A percentile compares a stretch with the other conserved stretches of the same genome.
phyloP scores from a whole-genome alignment of 2,113 vertebrate genomes.

The Phylloscopus trochilus region DNA sequence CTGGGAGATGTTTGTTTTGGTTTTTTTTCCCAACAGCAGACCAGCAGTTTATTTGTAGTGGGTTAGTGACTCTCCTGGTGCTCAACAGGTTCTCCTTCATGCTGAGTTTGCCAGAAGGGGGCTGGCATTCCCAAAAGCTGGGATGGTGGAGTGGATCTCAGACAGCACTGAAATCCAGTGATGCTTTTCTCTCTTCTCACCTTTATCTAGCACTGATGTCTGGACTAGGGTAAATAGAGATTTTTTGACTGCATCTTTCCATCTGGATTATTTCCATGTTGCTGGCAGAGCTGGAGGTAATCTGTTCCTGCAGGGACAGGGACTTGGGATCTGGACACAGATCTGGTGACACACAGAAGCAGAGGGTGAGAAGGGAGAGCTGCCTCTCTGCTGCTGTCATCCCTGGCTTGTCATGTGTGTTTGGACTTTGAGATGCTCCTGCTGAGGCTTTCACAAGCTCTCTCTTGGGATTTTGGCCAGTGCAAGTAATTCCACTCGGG shows the following conservation, averaged over 20 bases:
- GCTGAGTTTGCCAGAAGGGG: neutral
- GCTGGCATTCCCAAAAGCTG: neutral
- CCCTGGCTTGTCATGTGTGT: neutral
- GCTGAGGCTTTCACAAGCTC: neutral
- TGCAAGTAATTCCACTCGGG: neutral
- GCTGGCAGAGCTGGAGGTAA: neutral
- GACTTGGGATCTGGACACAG: neutral
- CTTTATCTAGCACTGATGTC: neutral
- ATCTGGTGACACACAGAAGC: neutral
- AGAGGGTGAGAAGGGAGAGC: neutral
- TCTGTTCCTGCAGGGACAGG: neutral
- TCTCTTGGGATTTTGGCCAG: neutral
- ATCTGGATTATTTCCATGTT: neutral
- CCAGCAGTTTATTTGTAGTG: neutral
- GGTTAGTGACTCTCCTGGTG: neutral
- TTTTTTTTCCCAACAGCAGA: neutral
- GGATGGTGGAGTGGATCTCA: neutral
- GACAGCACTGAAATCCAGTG: neutral
- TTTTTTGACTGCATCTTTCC: neutral
- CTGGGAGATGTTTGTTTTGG: neutral
- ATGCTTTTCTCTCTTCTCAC: neutral
- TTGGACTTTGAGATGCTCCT: neutral
- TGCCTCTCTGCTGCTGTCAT: neutral
- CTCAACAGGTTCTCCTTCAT: neutral
- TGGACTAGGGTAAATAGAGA: neutral